Conservation (phyloP, 2,113 vertebrate species). For the Apaloderma vittatum region DNA sequence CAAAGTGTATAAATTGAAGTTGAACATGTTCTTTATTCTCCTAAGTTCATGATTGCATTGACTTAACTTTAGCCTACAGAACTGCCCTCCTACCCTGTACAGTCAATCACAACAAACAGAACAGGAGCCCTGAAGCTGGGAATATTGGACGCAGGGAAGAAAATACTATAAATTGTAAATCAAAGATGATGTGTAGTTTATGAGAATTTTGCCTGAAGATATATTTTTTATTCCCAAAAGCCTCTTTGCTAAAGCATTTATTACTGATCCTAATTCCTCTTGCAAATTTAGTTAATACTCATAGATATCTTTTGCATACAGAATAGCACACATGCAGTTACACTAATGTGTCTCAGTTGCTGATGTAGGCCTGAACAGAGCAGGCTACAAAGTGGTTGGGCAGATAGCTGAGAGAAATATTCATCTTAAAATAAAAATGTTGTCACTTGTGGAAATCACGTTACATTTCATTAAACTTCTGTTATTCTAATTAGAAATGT, state of each 20-base stretch:
- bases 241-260: constrained; percentile 82
- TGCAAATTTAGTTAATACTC: constrained; percentile 83
- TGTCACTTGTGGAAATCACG: neutral
- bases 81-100: constrained; percentile 33
- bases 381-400: neutral
- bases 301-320: constrained; percentile 80
- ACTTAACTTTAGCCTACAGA: constrained; percentile 52
- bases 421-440: neutral
- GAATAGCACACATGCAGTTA: constrained; percentile 68
- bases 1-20: neutral
- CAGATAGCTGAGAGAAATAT: neutral
- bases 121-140: constrained; percentile 63
- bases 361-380: neutral
- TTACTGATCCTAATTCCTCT: constrained; percentile 81
- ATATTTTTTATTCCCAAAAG: constrained; percentile 81
- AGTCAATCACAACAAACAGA: constrained; percentile 69
- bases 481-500: neutral
- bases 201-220: constrained; percentile 80
- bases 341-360: constrained; percentile 33
- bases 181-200: constrained; percentile 82
- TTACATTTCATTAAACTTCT: constrained; percentile 12
- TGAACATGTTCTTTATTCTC: constrained; percentile 21
- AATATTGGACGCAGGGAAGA: constrained; percentile 71
- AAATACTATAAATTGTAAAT: constrained; percentile 81
- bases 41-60: constrained; percentile 46